phyloP scores from a whole-genome alignment of 2,113 vertebrate species.

The Neolamprologus caudopunctatus region DNA sequence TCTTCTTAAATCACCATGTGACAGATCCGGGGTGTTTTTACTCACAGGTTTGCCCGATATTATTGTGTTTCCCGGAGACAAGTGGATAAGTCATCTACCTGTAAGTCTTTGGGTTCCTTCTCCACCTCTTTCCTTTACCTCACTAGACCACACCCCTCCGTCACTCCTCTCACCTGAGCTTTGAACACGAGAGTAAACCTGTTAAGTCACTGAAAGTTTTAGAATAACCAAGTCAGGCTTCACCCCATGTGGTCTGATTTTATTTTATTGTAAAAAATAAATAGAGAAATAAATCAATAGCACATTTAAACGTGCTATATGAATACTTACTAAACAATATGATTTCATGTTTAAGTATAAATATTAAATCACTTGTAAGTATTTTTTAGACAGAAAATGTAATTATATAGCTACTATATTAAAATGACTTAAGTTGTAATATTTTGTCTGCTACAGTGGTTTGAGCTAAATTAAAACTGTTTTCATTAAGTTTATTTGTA shows the following conservation, averaged over 20 bases:
- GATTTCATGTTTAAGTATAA: background rate
- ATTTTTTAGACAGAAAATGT: background rate
- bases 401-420: background rate
- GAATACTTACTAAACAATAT: background rate
- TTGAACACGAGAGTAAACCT: too few relatives aligned
- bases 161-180: background rate
- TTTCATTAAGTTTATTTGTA: background rate
- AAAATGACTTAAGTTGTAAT: background rate
- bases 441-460: fast-evolving
- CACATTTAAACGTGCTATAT: background rate
- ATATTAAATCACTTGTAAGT: background rate
- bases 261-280: background rate
- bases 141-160: constrained; percentile 33
- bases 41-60: too few relatives aligned
- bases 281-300: background rate
- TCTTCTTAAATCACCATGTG: background rate
- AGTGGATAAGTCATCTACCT: background rate
- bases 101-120: background rate
- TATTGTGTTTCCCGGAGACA: background rate
- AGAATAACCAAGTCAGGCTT: background rate
- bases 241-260: background rate
- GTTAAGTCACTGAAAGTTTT: background rate
- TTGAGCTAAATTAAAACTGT: background rate
- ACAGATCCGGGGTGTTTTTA: background rate
- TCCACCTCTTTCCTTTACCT: background rate